Percentiles rank a stretch among this genome's conserved stretches.
Evolutionary conservation across 2,888 invertebrate genomes (phyloP).

Genomic region (Nebria salina): DNA sequence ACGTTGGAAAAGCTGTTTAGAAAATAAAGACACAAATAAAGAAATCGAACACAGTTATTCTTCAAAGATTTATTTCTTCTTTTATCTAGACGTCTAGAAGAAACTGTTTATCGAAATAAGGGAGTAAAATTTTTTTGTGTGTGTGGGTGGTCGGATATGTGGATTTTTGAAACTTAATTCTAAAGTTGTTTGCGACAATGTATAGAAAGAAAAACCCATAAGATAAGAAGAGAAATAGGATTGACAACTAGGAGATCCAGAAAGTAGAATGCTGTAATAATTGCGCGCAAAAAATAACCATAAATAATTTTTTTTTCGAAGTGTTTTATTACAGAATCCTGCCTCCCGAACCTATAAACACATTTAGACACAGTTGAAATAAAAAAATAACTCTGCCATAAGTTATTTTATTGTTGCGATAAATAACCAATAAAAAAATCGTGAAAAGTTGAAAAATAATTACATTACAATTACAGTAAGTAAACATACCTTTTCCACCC

Average conservation of each 20-base stretch:
- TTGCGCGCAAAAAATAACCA: conserved; percentile 18
- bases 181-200: conserved; percentile 1
- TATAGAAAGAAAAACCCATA: conserved; percentile 46
- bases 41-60: neutral
- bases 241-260: conserved; percentile 36
- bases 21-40: conserved; percentile 51
- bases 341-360: conserved; percentile 62
- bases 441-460: conserved; percentile 41
- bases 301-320: conserved; percentile 3
- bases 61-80: conserved; percentile 10
- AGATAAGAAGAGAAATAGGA: conserved; percentile 46
- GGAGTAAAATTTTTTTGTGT: neutral
- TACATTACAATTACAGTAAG: conserved; percentile 47
- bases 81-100: neutral
- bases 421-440: conserved; percentile 49
- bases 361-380: conserved; percentile 53
- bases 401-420: conserved; percentile 50
- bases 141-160: neutral
- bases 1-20: conserved; percentile 89
- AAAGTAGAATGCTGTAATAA: conserved; percentile 45
- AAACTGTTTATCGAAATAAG: neutral
- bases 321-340: conserved; percentile 54
- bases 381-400: conserved; percentile 51
- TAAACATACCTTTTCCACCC: conserved; percentile 91
- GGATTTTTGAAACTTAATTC: neutral